Conservation (phyloP, 2,797 vertebrate species). For the Aeoliscus strigatus region DNA sequence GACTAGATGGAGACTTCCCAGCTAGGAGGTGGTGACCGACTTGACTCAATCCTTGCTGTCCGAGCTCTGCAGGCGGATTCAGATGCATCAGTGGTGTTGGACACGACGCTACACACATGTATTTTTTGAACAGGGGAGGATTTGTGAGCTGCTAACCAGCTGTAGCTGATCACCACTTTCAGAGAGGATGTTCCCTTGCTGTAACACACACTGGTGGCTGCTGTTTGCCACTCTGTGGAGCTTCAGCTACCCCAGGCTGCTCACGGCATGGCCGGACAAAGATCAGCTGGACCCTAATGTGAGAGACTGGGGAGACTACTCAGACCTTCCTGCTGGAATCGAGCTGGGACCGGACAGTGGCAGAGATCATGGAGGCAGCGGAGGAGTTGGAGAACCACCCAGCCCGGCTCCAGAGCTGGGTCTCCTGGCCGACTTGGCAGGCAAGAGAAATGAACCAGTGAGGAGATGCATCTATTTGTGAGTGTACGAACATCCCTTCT, state of each 20-base stretch:
- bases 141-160: conserved; percentile 16
- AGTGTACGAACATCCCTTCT: background rate
- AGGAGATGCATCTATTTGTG: background rate
- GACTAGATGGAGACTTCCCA: conserved; percentile 17
- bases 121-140: conserved; percentile 9
- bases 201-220: conserved; percentile 20
- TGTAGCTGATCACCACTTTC: conserved; percentile 22
- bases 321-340: conserved; percentile 44
- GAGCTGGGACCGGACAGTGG: conserved; percentile 43
- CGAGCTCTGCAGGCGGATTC: background rate
- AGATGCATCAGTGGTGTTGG: conserved; percentile 10
- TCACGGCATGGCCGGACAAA: conserved; percentile 39
- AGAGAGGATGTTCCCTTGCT: conserved; percentile 54
- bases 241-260: conserved; percentile 32
- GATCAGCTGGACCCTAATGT: conserved; percentile 58
- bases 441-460: conserved; percentile 33
- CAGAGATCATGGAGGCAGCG: conserved; percentile 20
- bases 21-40: conserved; percentile 8
- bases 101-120: conserved; percentile 1
- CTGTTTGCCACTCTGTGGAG: conserved; percentile 61
- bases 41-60: conserved; percentile 2
- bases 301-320: conserved; percentile 66
- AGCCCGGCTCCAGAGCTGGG: conserved; percentile 58
- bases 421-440: conserved; percentile 72
- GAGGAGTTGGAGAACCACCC: conserved; percentile 22